Base-by-base conservation (phyloP, 2,797 vertebrate species). In the Lithobates sylvaticus region DNA sequence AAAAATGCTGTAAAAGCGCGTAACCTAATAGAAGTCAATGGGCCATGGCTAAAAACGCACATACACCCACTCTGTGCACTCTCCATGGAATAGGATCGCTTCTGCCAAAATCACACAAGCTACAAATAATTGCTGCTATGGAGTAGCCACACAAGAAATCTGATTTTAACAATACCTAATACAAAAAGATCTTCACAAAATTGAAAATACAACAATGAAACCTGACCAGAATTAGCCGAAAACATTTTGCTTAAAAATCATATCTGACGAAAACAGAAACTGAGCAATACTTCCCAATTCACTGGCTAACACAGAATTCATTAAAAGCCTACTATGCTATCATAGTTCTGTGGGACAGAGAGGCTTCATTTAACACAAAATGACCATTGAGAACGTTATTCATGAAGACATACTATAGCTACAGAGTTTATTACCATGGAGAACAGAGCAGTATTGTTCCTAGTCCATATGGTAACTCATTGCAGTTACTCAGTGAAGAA, bases 361-460 rank as follows among this genome's bases (percentile, higher is more conserved):
- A 34, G 26, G 67, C 76, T 87, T 78, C 81, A 73, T 83, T 83
- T 64, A 81, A 36, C 67, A 76, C 61, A 67, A 64, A 69, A 71
- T 71, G 61, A 71, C 84, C 44, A 83, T 32, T 61, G 29, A 72
- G 74, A 78, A 70, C 76, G 39, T 76, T 76, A 83, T 72, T 86
- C 79, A 86, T 78, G 27, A 27, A 77, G 36, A 78, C 77, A 78
- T 77, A 83, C 21, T 42, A 67, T 83, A 78, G 76, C 76, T 74
- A 44, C 21, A 34, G 67, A 72, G 80, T 54, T 87, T 74, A 79
- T 72, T 74, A 78, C 74, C 44, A 39, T 32, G 54, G n/a, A 13
- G 26, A 58, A 83, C 86, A 87, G 78, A 67, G 47, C 75, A 73
- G 72, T 44, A 83, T 78, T 87, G 86, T 85, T 68, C 71, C 71